phyloP scores from a whole-genome alignment of 2,888 invertebrate species.

The Ommatoiulus sabulosus region DNA sequence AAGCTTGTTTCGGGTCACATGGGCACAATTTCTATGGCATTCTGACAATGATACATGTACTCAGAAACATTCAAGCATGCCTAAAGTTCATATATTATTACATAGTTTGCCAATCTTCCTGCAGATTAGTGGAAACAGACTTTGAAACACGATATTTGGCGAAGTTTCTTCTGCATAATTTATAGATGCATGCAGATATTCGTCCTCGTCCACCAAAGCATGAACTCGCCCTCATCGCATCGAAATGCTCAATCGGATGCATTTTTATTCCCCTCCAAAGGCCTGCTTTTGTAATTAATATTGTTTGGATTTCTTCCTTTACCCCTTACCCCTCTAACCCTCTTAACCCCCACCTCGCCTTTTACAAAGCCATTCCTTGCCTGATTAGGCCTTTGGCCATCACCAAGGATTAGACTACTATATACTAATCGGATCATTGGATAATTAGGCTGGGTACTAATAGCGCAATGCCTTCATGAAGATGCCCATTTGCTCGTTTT shows the following conservation, averaged over 20 bases:
- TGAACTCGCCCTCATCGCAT: neutral
- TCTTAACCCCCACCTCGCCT: constrained; percentile 47
- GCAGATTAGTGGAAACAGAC: too few species aligned
- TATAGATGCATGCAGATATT: neutral
- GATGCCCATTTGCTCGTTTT: constrained; percentile 52
- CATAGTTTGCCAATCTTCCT: too few species aligned
- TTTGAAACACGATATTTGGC: neutral
- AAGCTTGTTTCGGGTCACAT: too few species aligned
- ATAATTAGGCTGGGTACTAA: constrained; percentile 52
- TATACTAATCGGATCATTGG: constrained; percentile 53
- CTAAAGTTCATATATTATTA: too few species aligned
- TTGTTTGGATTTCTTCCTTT: constrained; percentile 44
- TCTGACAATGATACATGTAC: too few species aligned
- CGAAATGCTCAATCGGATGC: neutral
- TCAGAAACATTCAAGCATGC: too few species aligned
- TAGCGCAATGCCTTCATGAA: constrained; percentile 41
- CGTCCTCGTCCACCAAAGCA: neutral
- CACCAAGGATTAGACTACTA: constrained; percentile 37
- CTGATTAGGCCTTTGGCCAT: constrained; percentile 48
- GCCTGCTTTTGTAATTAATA: constrained; percentile 37
- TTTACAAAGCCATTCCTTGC: constrained; percentile 47
- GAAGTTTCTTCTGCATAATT: neutral
- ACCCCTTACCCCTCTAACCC: neutral
- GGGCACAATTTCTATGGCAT: too few species aligned
- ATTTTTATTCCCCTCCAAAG: constrained; percentile 46